Evolutionary conservation across 2,797 vertebrate genomes (phyloP).

Genomic region (Ptychobarbus kaznakovi): DNA sequence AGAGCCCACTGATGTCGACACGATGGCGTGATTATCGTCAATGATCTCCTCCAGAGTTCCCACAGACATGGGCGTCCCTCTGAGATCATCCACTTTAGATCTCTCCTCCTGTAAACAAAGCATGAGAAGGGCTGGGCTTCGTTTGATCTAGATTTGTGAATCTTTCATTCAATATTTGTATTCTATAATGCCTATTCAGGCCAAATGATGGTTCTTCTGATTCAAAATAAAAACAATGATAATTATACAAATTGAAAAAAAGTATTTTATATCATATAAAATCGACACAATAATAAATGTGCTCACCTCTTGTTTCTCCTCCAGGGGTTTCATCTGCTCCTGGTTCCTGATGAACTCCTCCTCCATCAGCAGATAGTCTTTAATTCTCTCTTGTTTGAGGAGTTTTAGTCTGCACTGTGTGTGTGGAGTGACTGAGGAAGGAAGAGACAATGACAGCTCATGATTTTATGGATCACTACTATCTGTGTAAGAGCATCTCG

Average conservation of each 20-base stretch:
- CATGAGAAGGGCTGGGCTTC: not conserved
- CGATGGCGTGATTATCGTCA: conserved; percentile 97
- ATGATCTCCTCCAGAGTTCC: conserved; percentile 98
- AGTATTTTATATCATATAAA: not conserved
- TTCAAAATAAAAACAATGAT: not conserved
- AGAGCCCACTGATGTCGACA: conserved; percentile 96
- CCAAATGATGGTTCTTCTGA: not conserved
- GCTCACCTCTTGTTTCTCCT: conserved; percentile 96
- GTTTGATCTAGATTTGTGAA: too few relatives aligned
- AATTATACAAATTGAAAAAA: not conserved
- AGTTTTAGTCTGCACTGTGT: conserved; percentile 92
- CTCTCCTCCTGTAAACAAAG: conserved; percentile 87
- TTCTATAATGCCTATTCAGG: not conserved
- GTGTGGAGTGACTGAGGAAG: conserved; percentile 90
- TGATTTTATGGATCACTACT: not conserved
- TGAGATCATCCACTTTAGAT: conserved; percentile 96
- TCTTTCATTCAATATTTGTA: not conserved
- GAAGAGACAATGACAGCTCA: not conserved
- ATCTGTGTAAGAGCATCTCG: not conserved
- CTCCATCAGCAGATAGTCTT: conserved; percentile 98
- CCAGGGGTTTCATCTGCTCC: conserved; percentile 98
- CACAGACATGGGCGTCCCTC: conserved; percentile 98
- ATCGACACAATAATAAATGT: not conserved
- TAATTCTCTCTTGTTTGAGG: conserved; percentile 88
- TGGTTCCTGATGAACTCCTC: conserved; percentile 99